A percentile compares a stretch with the other conserved stretches of the same genome.
These are phyloP conservation scores for Pantherophis vulpinus DNA, from an alignment of 2,797 vertebrate species.

Conservation along the genomic window DNA sequence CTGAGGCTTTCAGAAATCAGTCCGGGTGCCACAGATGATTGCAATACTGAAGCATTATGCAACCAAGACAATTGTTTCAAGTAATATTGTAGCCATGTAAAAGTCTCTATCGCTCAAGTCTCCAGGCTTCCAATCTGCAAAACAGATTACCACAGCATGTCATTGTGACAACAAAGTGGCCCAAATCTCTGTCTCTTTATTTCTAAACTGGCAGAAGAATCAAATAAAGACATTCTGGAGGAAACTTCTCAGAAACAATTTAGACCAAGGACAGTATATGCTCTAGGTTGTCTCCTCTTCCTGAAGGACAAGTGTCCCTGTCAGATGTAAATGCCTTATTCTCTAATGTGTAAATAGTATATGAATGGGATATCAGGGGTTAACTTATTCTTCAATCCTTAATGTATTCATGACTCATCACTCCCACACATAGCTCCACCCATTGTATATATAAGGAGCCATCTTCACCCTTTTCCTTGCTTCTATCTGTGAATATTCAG, in stretches of 20 bases:
- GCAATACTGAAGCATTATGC: neutral
- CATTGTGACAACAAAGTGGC: neutral
- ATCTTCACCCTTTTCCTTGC: too few species aligned
- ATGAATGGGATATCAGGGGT: too few species aligned
- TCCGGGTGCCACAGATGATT: conserved; percentile 20
- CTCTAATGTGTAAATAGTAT: too few species aligned
- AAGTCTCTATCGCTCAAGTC: neutral
- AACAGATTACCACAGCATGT: neutral
- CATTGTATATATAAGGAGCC: too few species aligned
- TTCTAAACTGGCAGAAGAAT: neutral
- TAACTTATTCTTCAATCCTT: too few species aligned
- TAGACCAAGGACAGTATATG: neutral
- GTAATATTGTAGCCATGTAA: neutral
- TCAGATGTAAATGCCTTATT: too few species aligned
- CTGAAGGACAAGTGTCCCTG: neutral
- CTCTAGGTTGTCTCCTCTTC: neutral
- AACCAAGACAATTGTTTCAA: conserved; percentile 20
- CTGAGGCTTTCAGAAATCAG: conserved; percentile 31
- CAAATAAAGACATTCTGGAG: neutral
- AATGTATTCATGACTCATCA: too few species aligned
- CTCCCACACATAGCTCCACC: too few species aligned
- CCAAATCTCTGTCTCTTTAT: neutral
- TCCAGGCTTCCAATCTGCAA: neutral
- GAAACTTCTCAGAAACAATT: neutral
- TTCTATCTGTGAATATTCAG: too few species aligned